Conservation (phyloP, 1,140 invertebrate genomes). For the Temnothorax curvispinosus region DNA sequence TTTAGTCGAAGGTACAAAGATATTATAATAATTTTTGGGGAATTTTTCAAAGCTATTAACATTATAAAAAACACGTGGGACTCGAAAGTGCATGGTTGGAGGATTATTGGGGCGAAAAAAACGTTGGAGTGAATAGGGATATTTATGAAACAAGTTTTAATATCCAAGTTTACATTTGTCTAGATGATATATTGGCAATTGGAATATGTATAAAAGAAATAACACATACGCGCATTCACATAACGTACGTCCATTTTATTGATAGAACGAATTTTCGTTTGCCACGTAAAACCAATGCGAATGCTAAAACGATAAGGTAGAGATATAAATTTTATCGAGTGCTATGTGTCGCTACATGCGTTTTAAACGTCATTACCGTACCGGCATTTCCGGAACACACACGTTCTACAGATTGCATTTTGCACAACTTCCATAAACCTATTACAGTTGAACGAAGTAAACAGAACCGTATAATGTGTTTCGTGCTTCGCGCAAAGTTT, state of each 20-base stretch:
- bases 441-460: slow-evolving; percentile 48
- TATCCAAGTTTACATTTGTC: neutral
- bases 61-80: too few species aligned
- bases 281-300: slow-evolving; percentile 25
- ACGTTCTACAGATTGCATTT: slow-evolving; percentile 37
- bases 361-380: slow-evolving; percentile 44
- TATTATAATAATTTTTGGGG: too few species aligned
- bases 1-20: too few species aligned
- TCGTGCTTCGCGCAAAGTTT: slow-evolving; percentile 41
- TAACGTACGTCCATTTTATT: slow-evolving; percentile 16
- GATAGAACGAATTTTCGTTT: slow-evolving; percentile 31
- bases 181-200: neutral
- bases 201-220: neutral
- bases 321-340: slow-evolving; percentile 48
- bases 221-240: neutral
- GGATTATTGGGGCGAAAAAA: too few species aligned
- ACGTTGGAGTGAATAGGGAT: too few species aligned
- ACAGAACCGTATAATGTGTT: slow-evolving; percentile 50
- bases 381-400: slow-evolving; percentile 13
- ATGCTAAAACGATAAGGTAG: slow-evolving; percentile 30
- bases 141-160: slow-evolving; percentile 9
- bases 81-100: too few species aligned
- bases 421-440: slow-evolving; percentile 47
- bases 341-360: slow-evolving; percentile 6
- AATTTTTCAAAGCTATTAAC: too few species aligned